Percentiles rank a stretch among this genome's conserved stretches.
Conservation (phyloP, 2,888 invertebrate species). For the Temnothorax rugatulus region DNA sequence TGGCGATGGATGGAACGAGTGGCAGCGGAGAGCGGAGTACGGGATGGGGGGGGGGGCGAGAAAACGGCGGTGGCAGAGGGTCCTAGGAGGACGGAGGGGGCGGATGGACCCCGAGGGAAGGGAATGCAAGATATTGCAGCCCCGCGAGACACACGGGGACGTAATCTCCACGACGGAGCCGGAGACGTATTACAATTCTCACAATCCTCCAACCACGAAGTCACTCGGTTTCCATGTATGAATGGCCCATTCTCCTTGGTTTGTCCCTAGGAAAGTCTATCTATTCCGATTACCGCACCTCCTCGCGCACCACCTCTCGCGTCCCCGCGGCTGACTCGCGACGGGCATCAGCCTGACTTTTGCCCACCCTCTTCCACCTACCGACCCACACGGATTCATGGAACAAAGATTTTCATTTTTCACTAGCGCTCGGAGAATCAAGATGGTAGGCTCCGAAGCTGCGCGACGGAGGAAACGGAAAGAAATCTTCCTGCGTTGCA, state of each 20-base stretch:
- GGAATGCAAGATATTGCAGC: conserved; percentile 86
- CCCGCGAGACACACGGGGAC: conserved; percentile 85
- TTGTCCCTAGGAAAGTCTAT: conserved; percentile 84
- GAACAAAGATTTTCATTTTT: conserved; percentile 82
- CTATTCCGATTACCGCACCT: conserved; percentile 81
- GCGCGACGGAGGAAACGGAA: conserved; percentile 55
- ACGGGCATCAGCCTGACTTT: conserved; percentile 73
- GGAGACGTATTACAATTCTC: conserved; percentile 85
- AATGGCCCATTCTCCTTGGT: conserved; percentile 85
- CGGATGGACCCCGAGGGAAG: conserved; percentile 73
- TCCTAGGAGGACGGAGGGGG: conserved; percentile 57
- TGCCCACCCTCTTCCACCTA: conserved; percentile 68
- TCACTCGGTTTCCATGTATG: conserved; percentile 82
- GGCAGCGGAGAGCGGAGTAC: conserved; percentile 60
- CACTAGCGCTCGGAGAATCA: conserved; percentile 68
- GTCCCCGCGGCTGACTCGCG: conserved; percentile 54
- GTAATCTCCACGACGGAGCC: conserved; percentile 85
- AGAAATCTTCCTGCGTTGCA: conserved; percentile 70
- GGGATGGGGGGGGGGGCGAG: conserved; percentile 52
- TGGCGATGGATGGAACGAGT: conserved; percentile 63
- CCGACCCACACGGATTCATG: conserved; percentile 69
- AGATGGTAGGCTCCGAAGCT: conserved; percentile 64
- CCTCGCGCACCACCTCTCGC: conserved; percentile 64
- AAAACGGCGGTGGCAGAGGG: conserved; percentile 58
- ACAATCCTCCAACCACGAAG: conserved; percentile 81